A percentile compares a stretch with the other conserved stretches of the same genome.
Conservation (phyloP, 2,113 vertebrate species). For the Antidorcas marsupialis region DNA sequence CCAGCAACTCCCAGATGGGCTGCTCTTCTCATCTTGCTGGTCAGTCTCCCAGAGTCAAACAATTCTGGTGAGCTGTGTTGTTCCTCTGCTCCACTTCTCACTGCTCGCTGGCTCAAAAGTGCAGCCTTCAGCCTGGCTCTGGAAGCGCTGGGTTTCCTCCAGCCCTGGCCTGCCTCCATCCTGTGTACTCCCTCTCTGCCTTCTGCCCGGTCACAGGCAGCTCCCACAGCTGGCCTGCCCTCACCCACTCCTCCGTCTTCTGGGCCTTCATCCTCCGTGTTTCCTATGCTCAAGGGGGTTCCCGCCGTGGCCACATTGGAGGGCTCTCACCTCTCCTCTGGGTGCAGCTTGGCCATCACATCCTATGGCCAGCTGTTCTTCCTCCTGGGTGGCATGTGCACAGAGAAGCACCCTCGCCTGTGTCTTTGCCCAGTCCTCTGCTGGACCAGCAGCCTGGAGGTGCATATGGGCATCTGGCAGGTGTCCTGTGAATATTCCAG, state of each 20-base stretch:
- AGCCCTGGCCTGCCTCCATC: background rate
- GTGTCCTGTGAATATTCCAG: background rate
- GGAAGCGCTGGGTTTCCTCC: background rate
- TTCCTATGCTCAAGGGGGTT: background rate
- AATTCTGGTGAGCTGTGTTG: background rate
- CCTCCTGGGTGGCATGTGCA: background rate
- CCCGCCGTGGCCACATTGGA: rapidly evolving
- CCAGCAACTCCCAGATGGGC: background rate
- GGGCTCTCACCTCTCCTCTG: background rate
- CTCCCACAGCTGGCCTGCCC: background rate
- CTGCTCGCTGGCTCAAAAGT: background rate
- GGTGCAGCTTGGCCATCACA: too few relatives aligned
- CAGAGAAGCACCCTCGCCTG: rapidly evolving
- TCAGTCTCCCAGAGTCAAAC: background rate
- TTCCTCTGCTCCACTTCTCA: background rate
- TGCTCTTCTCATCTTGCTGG: background rate
- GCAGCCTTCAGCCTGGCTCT: background rate
- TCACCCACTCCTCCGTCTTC: background rate
- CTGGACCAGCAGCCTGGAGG: background rate
- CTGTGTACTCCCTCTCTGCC: background rate
- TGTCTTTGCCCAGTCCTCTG: background rate
- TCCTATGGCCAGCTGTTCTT: background rate
- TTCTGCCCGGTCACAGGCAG: rapidly evolving
- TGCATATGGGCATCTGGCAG: too few relatives aligned
- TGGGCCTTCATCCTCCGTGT: background rate